Percentiles rank a stretch among this genome's conserved stretches.
phyloP scores from a whole-genome alignment of 2,113 vertebrate species.

The Esox niger region DNA sequence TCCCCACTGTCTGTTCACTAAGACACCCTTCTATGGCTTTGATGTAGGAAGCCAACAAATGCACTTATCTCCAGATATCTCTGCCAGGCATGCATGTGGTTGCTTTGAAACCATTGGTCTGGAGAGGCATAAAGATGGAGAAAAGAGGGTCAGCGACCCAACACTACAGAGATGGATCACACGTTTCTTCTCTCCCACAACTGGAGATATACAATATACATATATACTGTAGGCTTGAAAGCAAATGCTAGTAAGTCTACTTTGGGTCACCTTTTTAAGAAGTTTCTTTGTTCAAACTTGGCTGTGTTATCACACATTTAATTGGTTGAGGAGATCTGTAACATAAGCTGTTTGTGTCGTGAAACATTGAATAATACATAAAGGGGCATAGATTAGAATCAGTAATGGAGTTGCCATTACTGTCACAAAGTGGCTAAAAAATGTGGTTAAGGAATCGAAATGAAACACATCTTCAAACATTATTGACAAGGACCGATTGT shows the following conservation, averaged over 20 bases:
- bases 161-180: conserved; percentile 23
- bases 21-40: conserved; percentile 69
- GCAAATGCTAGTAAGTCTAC: conserved; percentile 43
- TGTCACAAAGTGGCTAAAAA: conserved; percentile 53
- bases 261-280: conserved; percentile 52
- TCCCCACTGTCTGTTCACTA: conserved; percentile 66
- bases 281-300: conserved; percentile 3
- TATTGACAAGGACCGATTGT: conserved; percentile 27
- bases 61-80: conserved; percentile 70
- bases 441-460: conserved; percentile 54
- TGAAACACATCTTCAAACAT: conserved; percentile 57
- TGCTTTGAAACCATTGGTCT: conserved; percentile 56
- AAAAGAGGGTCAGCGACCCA: conserved; percentile 56
- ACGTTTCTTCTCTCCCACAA: conserved; percentile 29
- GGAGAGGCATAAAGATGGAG: conserved; percentile 32
- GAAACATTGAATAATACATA: conserved; percentile 67
- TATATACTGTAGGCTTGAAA: conserved; percentile 43
- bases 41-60: conserved; percentile 76
- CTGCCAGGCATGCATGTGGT: conserved; percentile 50
- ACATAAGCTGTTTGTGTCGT: conserved; percentile 51
- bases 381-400: too few species aligned
- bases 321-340: conserved; percentile 57
- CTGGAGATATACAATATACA: conserved; percentile 15
- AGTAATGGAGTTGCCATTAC: too few species aligned
- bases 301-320: conserved; percentile 64